Conservation (phyloP, 2,888 invertebrate genomes). For the Callyntrura sp. region DNA sequence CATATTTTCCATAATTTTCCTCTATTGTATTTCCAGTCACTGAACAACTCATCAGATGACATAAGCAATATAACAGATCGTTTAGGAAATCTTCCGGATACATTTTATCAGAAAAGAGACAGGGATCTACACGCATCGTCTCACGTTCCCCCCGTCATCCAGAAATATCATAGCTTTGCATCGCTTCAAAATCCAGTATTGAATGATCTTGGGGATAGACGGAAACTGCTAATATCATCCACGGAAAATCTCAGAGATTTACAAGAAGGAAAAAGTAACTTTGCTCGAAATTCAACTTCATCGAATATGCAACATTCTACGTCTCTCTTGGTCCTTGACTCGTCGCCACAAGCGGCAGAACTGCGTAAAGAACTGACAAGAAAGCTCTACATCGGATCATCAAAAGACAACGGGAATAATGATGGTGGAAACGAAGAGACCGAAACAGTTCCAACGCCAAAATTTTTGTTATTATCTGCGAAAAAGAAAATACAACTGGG, state of each 20-base stretch:
- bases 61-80: slow-evolving; percentile 78
- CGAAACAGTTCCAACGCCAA: slow-evolving; percentile 43
- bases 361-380: slow-evolving; percentile 77
- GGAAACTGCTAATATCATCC: slow-evolving; percentile 48
- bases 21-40: slow-evolving; percentile 73
- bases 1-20: slow-evolving; percentile 4
- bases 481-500: slow-evolving; percentile 55
- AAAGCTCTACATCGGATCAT: slow-evolving; percentile 77
- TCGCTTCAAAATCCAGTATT: slow-evolving; percentile 77
- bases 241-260: slow-evolving; percentile 51
- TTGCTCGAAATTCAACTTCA: neutral
- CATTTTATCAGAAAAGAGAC: slow-evolving; percentile 78
- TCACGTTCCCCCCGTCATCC: slow-evolving; percentile 72
- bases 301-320: slow-evolving; percentile 79
- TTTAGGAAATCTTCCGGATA: slow-evolving; percentile 77
- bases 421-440: neutral
- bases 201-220: slow-evolving; percentile 39
- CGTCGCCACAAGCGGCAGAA: slow-evolving; percentile 79
- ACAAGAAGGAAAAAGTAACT: neutral
- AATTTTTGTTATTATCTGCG: slow-evolving; percentile 52
- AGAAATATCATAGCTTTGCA: slow-evolving; percentile 82
- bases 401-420: slow-evolving; percentile 39
- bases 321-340: slow-evolving; percentile 78
- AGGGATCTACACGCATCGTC: slow-evolving; percentile 41
- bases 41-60: slow-evolving; percentile 79